Conservation (phyloP, 2,888 invertebrate species). For the Sphaerophoria rueppellii region DNA sequence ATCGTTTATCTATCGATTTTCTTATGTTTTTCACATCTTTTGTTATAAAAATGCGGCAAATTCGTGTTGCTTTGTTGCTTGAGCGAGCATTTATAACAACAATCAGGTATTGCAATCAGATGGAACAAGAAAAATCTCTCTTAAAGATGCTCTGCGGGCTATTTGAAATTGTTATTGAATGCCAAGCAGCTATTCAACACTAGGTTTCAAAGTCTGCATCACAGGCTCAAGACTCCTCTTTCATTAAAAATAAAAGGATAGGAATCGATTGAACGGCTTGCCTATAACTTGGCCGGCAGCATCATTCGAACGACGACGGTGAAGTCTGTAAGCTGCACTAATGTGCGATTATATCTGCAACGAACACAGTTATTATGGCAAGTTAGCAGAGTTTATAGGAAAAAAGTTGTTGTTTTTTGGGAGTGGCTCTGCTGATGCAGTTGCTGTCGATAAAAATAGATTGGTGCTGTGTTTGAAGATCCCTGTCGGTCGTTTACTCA, state of each 20-base stretch:
- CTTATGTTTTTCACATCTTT: background rate
- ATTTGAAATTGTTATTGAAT: slow-evolving; percentile 73
- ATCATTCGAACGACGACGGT: background rate
- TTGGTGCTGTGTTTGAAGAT: slow-evolving; percentile 59
- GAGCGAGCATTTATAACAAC: slow-evolving; percentile 1
- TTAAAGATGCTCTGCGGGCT: slow-evolving; percentile 68
- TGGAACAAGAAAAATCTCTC: slow-evolving; percentile 37
- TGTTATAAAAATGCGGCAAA: slow-evolving; percentile 33
- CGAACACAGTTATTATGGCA: slow-evolving; percentile 69
- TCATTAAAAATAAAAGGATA: slow-evolving; percentile 41
- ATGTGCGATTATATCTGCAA: slow-evolving; percentile 66
- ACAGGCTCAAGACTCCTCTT: slow-evolving; percentile 16
- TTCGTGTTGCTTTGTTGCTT: slow-evolving; percentile 25
- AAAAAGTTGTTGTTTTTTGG: slow-evolving; percentile 49
- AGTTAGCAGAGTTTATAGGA: slow-evolving; percentile 57
- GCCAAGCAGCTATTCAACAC: slow-evolving; percentile 64
- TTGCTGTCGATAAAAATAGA: background rate
- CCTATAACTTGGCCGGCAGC: slow-evolving; percentile 24
- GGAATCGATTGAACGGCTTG: slow-evolving; percentile 53
- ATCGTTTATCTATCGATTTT: slow-evolving; percentile 65
- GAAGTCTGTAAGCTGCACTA: slow-evolving; percentile 55
- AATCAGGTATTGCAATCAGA: background rate
- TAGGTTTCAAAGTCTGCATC: background rate
- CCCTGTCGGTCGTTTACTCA: slow-evolving; percentile 45
- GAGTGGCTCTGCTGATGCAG: slow-evolving; percentile 44